A percentile compares a stretch with the other conserved stretches of the same genome.
Evolutionary conservation across 2,888 invertebrate species (phyloP).

Genomic region (Vesta saturnalis): DNA sequence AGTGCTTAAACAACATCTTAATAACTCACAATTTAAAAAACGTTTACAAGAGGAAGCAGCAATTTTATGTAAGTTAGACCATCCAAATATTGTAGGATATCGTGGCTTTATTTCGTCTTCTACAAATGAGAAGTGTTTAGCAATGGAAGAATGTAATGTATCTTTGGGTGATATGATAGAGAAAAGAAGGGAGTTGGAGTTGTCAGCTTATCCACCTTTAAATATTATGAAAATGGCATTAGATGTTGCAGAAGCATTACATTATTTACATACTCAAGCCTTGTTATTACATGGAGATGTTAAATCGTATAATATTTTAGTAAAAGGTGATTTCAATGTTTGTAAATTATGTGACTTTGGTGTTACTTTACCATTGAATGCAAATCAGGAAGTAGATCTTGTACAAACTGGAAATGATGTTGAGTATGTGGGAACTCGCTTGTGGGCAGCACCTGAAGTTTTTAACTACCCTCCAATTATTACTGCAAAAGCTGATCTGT

Average conservation of each 20-base stretch:
- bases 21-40: conserved; percentile 61
- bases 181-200: conserved; percentile 66
- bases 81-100: conserved; percentile 87
- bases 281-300: conserved; percentile 83
- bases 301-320: conserved; percentile 83
- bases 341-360: conserved; percentile 89
- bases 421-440: conserved; percentile 77
- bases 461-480: conserved; percentile 69
- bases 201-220: conserved; percentile 67
- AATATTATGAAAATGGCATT: conserved; percentile 72
- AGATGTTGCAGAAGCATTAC: conserved; percentile 76
- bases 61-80: conserved; percentile 73
- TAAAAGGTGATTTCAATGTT: conserved; percentile 77
- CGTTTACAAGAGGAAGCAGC: conserved; percentile 78
- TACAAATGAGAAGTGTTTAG: conserved; percentile 71
- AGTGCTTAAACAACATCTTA: conserved; percentile 62
- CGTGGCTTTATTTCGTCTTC: conserved; percentile 65
- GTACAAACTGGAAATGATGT: conserved; percentile 63
- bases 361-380: conserved; percentile 76
- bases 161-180: conserved; percentile 82
- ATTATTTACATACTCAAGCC: conserved; percentile 80
- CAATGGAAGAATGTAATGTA: conserved; percentile 80
- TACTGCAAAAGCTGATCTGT: conserved; percentile 80
- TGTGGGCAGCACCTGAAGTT: conserved; percentile 86
- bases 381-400: conserved; percentile 70